phyloP scores from a whole-genome alignment of 2,888 invertebrate genomes.

The Schizaphis graminum region DNA sequence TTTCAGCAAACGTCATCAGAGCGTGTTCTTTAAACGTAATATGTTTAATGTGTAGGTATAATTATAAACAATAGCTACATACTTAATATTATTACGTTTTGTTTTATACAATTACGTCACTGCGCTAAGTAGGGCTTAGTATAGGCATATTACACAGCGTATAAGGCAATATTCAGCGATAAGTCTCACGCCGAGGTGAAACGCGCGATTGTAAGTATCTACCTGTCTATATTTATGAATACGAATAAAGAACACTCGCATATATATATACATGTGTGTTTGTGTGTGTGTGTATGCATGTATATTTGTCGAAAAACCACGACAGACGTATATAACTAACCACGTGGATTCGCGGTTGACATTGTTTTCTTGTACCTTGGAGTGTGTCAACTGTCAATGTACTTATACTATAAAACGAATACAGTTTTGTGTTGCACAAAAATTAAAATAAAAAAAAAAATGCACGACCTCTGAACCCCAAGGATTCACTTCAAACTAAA shows the following conservation, averaged over 20 bases:
- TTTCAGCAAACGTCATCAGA: constrained; percentile 14
- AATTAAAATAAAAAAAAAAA: neutral
- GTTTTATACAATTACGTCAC: neutral
- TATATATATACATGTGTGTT: neutral
- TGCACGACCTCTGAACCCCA: neutral
- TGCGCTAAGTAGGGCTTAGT: neutral
- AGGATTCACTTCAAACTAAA: neutral
- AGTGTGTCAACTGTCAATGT: neutral
- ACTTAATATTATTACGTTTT: neutral
- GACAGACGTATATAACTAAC: neutral
- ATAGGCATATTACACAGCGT: neutral
- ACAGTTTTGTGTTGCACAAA: neutral
- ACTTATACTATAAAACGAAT: neutral
- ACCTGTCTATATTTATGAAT: neutral
- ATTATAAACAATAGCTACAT: neutral
- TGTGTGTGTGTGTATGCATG: neutral
- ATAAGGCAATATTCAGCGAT: neutral
- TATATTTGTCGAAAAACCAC: neutral
- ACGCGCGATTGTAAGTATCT: neutral
- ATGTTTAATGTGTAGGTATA: too few species aligned
- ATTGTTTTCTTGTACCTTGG: neutral
- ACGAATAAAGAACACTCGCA: neutral
- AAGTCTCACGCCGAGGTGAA: neutral
- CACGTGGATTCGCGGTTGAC: neutral
- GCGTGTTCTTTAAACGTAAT: neutral